phyloP scores from a whole-genome alignment of 2,797 vertebrate genomes.

The Pantherophis vulpinus region DNA sequence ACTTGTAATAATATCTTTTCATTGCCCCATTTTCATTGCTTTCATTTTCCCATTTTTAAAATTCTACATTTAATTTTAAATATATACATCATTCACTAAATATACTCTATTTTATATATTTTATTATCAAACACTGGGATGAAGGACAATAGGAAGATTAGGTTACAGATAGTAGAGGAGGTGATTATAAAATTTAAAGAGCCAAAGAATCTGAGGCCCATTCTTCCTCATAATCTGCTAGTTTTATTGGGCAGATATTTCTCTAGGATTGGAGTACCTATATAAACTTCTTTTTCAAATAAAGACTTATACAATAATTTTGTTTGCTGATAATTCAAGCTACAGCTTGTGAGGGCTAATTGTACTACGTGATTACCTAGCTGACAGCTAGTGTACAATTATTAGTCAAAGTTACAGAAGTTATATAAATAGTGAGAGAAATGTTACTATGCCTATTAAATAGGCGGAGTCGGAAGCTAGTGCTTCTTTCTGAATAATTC shows the following conservation, averaged over 20 bases:
- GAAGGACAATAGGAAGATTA: not conserved
- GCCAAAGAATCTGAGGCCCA: not conserved
- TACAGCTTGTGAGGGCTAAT: constrained; percentile 12
- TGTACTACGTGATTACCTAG: not conserved
- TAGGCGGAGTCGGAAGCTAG: not conserved
- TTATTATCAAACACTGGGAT: not conserved
- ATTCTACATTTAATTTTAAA: not conserved
- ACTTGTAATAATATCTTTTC: not conserved
- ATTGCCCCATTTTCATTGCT: not conserved
- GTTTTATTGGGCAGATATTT: not conserved
- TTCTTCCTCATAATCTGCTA: not conserved
- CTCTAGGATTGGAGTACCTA: not conserved
- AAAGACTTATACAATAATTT: not conserved
- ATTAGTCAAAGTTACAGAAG: constrained; percentile 8
- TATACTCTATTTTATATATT: not conserved
- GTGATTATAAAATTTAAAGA: not conserved
- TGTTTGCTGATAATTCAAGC: constrained; percentile 5
- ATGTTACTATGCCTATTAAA: constrained; percentile 2
- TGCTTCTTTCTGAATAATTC: not conserved
- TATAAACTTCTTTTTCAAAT: not conserved
- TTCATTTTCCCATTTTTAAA: not conserved
- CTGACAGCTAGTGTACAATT: constrained; percentile 1
- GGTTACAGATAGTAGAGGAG: not conserved
- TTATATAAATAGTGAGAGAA: not conserved
- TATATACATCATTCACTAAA: not conserved